phyloP scores from a whole-genome alignment of 2,113 vertebrate genomes.

The Copsychus sechellarum region DNA sequence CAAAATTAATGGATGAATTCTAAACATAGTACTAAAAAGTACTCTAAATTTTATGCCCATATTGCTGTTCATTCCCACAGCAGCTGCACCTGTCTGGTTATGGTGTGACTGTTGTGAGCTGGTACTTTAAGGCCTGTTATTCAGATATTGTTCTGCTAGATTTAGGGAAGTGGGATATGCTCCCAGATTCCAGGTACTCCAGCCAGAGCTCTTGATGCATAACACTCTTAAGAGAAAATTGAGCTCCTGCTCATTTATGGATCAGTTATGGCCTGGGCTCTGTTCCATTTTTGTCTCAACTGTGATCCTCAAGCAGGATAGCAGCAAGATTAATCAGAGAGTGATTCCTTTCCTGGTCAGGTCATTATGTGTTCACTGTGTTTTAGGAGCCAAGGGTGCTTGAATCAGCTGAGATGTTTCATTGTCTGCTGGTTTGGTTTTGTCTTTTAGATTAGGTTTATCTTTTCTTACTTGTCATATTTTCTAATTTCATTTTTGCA shows the following conservation, averaged over 20 bases:
- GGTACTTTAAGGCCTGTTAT: background rate
- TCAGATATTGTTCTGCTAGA: background rate
- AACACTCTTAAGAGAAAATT: background rate
- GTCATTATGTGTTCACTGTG: background rate
- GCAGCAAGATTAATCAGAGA: background rate
- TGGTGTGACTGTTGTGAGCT: background rate
- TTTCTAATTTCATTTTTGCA: background rate
- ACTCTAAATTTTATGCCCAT: background rate
- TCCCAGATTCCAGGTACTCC: background rate
- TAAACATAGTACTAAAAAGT: background rate
- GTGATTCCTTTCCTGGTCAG: background rate
- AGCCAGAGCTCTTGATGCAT: background rate
- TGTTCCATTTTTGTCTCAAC: background rate
- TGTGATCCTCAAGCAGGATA: background rate
- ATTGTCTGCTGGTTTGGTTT: background rate
- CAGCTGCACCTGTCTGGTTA: background rate
- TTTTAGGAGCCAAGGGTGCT: background rate
- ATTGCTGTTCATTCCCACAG: background rate
- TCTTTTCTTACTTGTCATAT: background rate
- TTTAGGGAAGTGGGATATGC: background rate
- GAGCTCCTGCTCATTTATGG: background rate
- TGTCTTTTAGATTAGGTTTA: background rate
- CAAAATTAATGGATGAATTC: background rate
- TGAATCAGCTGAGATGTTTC: background rate
- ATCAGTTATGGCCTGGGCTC: background rate